Evolutionary conservation across 2,113 vertebrate species (phyloP).

Genomic region (Tretioscincus oriximinensis): DNA sequence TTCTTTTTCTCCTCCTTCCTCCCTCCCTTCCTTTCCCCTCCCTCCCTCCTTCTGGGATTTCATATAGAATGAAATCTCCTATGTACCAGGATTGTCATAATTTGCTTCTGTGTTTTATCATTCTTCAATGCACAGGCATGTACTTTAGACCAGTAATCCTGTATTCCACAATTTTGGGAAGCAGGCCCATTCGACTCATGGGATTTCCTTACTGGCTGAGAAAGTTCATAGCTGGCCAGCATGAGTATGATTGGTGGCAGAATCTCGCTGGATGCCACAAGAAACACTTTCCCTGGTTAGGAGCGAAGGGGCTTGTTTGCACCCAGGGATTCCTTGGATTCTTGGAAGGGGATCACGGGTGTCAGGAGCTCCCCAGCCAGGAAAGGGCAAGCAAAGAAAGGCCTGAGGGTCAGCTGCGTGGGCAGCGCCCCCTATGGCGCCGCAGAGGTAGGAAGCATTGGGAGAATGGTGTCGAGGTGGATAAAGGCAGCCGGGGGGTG

Average conservation of each 20-base stretch:
- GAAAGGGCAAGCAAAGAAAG: background rate
- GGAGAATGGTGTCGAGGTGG: background rate
- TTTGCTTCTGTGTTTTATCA: no score
- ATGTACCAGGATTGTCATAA: no score
- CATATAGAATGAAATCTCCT: no score
- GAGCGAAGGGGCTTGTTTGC: no score
- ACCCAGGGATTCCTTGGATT: background rate
- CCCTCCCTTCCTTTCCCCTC: no score
- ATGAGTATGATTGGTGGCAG: no score
- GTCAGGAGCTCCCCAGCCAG: background rate
- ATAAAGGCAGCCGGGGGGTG: background rate
- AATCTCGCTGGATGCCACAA: no score
- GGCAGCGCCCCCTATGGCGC: background rate
- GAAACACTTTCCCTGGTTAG: background rate
- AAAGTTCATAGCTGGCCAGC: no score
- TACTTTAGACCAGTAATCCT: background rate
- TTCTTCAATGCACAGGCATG: background rate
- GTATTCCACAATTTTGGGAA: background rate
- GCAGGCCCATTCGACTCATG: background rate
- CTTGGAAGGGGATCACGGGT: background rate
- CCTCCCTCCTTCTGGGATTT: no score
- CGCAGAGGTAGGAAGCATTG: background rate
- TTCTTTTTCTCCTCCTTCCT: no score
- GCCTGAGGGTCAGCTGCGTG: background rate
- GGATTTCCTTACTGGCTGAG: background rate